These are phyloP conservation scores for Lithobates sylvaticus DNA, from an alignment of 2,797 vertebrate species.

Conservation along the genomic window DNA sequence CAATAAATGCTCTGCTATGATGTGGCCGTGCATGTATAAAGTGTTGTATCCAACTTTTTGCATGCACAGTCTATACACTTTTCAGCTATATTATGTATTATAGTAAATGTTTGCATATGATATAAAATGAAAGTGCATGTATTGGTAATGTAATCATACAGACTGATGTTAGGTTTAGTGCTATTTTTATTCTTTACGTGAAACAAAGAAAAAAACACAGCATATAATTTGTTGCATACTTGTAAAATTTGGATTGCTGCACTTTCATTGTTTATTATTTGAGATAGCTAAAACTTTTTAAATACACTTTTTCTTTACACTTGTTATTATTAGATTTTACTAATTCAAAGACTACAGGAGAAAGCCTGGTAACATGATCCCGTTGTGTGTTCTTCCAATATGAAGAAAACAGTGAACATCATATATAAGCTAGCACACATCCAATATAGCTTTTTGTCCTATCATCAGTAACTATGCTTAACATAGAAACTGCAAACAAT, in stretches of 20 bases:
- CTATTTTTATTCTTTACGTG: no score
- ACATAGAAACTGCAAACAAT: no score
- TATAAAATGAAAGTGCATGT: conserved; percentile 17
- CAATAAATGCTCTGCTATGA: conserved; percentile 8
- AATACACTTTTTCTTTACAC: neutral
- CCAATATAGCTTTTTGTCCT: no score
- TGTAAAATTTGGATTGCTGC: neutral
- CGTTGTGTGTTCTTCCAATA: no score
- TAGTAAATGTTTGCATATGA: neutral
- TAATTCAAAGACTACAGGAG: neutral
- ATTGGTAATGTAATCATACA: neutral
- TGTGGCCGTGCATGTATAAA: conserved; percentile 11
- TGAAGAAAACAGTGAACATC: no score
- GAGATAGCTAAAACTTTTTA: no score
- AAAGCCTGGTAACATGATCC: neutral
- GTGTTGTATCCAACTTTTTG: neutral
- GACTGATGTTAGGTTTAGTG: neutral
- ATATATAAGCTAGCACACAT: no score
- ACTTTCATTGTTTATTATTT: neutral
- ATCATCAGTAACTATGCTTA: no score
- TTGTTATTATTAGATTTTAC: neutral
- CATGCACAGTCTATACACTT: conserved; percentile 27
- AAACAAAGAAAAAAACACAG: no score
- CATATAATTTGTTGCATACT: neutral
- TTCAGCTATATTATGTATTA: neutral